Evolutionary conservation across 2,797 vertebrate genomes (phyloP), one percentile per base, ranked within the genome.

Genomic region (Rhabdomys pumilio): DNA sequence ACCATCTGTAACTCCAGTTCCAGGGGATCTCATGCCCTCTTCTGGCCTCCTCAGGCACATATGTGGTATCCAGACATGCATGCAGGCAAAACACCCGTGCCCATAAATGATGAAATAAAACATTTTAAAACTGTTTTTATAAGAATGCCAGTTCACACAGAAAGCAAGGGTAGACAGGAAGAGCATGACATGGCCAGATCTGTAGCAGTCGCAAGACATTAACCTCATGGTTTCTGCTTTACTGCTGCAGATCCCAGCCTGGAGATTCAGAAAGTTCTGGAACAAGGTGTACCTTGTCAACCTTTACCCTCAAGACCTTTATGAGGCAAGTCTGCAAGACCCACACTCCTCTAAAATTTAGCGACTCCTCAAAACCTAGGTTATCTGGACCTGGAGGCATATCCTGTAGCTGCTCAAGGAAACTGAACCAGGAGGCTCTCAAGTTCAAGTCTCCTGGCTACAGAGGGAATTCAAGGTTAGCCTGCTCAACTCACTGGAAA

Each of bases 261-360:
- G 12, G 4, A 61, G 65, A 53, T 11, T 22, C 44, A 22, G 31
- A 26, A 76, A 20, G 29, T 34, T 63, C 88, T 17, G 47, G 20
- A 17, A 4, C 53, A 31, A 41, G 10, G 41, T 47, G 38, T 59
- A 69, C 44, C 15, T 29, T 34, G 3, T 10, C 47, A 24, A 24
- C 19, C 75, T n/a, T 7, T 31, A n/a, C 61, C 2, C 0, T n/a
- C 72, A 76, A 47, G 55, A 47, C 72, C 38, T 61, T 61, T 76
- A 26, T 65, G 31, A 61, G 41, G 47, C 90, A 93, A 93, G 14
- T 65, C 80, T 85, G 75, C 80, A 73, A 61, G 11, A 83, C 93
- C 34, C 12, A 76, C 67, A 80, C 29, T 19, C 7, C 4, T 65
- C 26, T 65, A 67, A 31, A 87, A 59, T 34, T 59, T 3, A 80